Percentiles rank a stretch among this genome's conserved stretches.
phyloP scores from a whole-genome alignment of 1,140 invertebrate genomes.

The Dufourea novaeangliae region DNA sequence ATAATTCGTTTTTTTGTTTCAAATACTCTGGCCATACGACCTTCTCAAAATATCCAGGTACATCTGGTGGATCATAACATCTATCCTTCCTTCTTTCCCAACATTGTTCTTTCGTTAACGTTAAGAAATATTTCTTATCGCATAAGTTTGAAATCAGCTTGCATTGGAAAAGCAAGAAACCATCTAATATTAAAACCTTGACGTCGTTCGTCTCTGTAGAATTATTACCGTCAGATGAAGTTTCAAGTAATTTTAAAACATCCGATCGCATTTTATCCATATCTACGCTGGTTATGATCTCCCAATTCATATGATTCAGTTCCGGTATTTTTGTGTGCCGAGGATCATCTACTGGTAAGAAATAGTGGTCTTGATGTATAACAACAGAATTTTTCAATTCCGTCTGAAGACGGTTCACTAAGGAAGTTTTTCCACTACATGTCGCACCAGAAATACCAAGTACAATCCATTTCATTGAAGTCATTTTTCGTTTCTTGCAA shows the following conservation, averaged over 20 bases:
- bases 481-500: constrained; percentile 19
- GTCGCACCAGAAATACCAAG: constrained; percentile 90
- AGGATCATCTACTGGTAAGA: constrained; percentile 85
- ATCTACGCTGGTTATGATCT: constrained; percentile 87
- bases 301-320: constrained; percentile 90
- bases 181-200: constrained; percentile 87
- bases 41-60: constrained; percentile 89
- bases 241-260: constrained; percentile 74
- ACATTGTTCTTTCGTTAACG: constrained; percentile 86
- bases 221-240: not conserved
- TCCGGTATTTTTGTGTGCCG: constrained; percentile 85
- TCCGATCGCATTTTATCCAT: constrained; percentile 88
- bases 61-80: constrained; percentile 89
- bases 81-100: constrained; percentile 83
- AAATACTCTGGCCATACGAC: constrained; percentile 90
- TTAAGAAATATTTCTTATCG: constrained; percentile 88
- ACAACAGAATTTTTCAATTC: constrained; percentile 82
- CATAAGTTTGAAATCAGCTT: constrained; percentile 85
- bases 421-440: constrained; percentile 90
- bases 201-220: constrained; percentile 54
- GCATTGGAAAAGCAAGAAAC: constrained; percentile 89
- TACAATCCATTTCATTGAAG: constrained; percentile 84
- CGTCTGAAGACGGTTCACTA: constrained; percentile 84
- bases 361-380: constrained; percentile 91
- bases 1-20: constrained; percentile 72